Evolutionary conservation across 2,113 vertebrate species (phyloP), one percentile per base, ranked within the genome.

Genomic region (Tamias sibiricus): DNA sequence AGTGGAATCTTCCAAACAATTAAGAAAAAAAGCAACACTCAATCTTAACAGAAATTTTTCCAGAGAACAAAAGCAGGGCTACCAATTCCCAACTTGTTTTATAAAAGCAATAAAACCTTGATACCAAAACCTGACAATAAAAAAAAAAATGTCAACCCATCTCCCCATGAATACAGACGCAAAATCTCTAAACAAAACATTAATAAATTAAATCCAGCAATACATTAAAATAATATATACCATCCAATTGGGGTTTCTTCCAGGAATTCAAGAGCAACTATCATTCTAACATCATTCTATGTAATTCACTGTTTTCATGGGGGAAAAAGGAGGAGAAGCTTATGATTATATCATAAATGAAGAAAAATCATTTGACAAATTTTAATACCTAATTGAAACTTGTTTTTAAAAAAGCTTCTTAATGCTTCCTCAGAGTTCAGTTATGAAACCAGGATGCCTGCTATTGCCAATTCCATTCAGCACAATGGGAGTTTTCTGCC

Each of bases 11-110:
- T 92, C 68, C 28, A 88, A 81, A 91, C 22, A n/a, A 3, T 62
- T 72, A 94, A 87, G 82, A 87, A 87, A 90, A 49, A 87, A 90
- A 68, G 79, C 74, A 82, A 77, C 8, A 26, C 8, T 91, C 40
- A 20, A 93, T 24, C 72, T 74, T 22, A 66, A 87, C 6, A 81
- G 28, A 86, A 69, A 72, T 91, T 89, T 40, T 91, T 91, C 11
- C 62, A 87, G 62, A 47, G 24, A 89, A 90, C 17, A 89, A 75
- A 92, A 92, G 59, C 4, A 54, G 54, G 8, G 22, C 13, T 47
- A 84, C 40, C 0, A 59, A 77, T 87, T 77, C 37, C n/a, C 19
- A 57, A 12, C 10, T 86, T 37, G 37, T 44, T 87, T 79, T 44
- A 52, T 77, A 54, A 95, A 20, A 59, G 35, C 6, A 42, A 37